These are phyloP conservation scores for Hemicrepidius hirtus DNA, from an alignment of 2,888 invertebrate genomes.

Conservation along the genomic window DNA sequence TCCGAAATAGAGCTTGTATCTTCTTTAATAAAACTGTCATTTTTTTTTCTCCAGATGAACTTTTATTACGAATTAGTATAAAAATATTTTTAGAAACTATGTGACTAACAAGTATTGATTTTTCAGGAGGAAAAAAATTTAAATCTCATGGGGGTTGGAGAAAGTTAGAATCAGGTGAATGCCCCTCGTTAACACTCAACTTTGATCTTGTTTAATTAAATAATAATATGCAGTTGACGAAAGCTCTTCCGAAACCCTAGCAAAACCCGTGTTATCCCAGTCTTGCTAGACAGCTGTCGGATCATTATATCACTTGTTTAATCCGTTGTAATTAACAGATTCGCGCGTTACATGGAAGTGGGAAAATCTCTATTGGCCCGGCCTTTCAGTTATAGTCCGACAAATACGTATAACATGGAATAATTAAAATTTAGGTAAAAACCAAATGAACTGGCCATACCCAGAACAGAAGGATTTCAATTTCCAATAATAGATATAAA, in stretches of 20 bases:
- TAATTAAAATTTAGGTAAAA: neutral
- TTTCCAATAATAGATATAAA: too few relatives aligned
- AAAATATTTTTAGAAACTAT: neutral
- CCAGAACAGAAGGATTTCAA: too few relatives aligned
- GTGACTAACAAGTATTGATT: too few relatives aligned
- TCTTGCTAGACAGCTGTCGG: constrained; percentile 29
- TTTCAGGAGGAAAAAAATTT: neutral
- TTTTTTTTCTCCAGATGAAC: too few relatives aligned
- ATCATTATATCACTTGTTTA: constrained; percentile 34
- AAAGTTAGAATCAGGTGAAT: neutral
- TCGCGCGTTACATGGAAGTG: neutral
- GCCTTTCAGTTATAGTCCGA: neutral
- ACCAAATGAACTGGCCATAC: too few relatives aligned
- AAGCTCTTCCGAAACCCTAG: constrained; percentile 18
- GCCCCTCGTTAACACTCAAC: constrained; percentile 9
- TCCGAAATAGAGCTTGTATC: too few relatives aligned
- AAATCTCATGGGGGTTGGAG: neutral
- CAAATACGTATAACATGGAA: neutral
- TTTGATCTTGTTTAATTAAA: constrained; percentile 32
- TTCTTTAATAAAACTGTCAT: too few relatives aligned
- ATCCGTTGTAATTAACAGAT: constrained; percentile 36
- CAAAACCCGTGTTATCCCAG: neutral
- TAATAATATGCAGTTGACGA: constrained; percentile 28
- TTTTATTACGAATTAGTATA: too few relatives aligned
- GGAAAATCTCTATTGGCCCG: neutral